A percentile compares a stretch with the other conserved stretches of the same genome.
phyloP scores from a whole-genome alignment of 2,888 invertebrate species.

The Cataglyphis albicans region DNA sequence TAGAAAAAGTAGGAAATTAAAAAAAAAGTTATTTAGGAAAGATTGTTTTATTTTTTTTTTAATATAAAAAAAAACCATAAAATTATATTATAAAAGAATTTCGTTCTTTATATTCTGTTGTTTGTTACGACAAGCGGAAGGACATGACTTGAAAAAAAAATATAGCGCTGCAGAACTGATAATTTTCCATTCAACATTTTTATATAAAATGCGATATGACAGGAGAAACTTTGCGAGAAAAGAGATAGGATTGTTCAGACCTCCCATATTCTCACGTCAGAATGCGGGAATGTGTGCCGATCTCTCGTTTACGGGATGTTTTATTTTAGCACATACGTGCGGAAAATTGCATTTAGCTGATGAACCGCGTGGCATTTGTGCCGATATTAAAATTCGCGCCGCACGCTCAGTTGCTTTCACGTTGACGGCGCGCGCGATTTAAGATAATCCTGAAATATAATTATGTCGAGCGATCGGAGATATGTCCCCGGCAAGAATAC shows the following conservation, averaged over 20 bases:
- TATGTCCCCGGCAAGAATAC: neutral
- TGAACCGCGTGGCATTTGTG: constrained; percentile 4
- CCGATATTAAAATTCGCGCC: constrained; percentile 35
- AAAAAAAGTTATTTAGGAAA: neutral
- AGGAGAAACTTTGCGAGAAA: neutral
- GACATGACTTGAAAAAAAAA: neutral
- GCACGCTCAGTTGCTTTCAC: neutral
- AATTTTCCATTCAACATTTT: neutral
- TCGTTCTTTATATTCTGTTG: neutral
- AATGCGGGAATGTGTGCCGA: neutral
- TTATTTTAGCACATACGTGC: constrained; percentile 19
- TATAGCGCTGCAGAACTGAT: neutral
- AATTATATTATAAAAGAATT: neutral
- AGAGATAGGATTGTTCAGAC: constrained; percentile 3
- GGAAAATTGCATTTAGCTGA: constrained; percentile 49
- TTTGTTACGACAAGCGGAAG: neutral
- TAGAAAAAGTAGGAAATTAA: neutral
- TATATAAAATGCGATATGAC: neutral
- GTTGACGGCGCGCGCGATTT: neutral
- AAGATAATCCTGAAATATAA: constrained; percentile 19
- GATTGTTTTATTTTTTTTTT: neutral
- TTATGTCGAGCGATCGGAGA: constrained; percentile 10
- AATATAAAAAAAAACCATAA: neutral
- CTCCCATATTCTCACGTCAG: neutral
- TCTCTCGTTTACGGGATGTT: constrained; percentile 35